A percentile compares a stretch with the other conserved stretches of the same genome.
These are phyloP conservation scores for Dermatemys mawii DNA, from an alignment of 2,113 vertebrate genomes.

Conservation along the genomic window DNA sequence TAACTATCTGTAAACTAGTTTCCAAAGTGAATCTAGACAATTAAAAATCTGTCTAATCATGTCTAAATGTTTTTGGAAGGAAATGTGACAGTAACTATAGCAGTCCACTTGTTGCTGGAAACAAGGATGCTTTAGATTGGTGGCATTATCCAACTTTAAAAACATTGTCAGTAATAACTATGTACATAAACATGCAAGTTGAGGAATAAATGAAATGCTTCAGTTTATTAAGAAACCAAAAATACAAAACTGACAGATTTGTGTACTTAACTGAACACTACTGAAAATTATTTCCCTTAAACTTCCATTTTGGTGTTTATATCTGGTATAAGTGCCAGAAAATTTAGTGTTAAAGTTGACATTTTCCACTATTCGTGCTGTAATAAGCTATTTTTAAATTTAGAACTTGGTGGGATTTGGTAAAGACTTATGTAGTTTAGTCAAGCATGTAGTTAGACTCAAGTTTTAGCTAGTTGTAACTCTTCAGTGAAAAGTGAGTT, in stretches of 20 bases:
- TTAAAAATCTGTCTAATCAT: neutral
- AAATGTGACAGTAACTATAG: neutral
- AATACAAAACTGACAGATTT: slow-evolving; percentile 73
- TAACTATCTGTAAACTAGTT: neutral
- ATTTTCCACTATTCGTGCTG: slow-evolving; percentile 61
- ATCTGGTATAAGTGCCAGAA: neutral
- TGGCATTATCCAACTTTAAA: neutral
- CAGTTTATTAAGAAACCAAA: slow-evolving; percentile 76
- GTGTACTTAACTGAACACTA: slow-evolving; percentile 62
- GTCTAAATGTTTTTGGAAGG: neutral
- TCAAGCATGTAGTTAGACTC: slow-evolving; percentile 4
- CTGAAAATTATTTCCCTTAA: slow-evolving; percentile 36
- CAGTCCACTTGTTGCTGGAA: neutral
- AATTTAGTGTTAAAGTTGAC: slow-evolving; percentile 59
- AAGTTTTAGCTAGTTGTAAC: neutral
- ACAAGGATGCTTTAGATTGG: neutral
- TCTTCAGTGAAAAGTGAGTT: neutral
- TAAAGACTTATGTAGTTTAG: slow-evolving; percentile 33
- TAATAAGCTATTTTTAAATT: slow-evolving; percentile 68
- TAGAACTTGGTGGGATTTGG: slow-evolving; percentile 68
- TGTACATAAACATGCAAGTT: slow-evolving; percentile 51
- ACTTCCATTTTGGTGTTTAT: slow-evolving; percentile 6
- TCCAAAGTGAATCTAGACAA: neutral
- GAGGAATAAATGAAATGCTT: slow-evolving; percentile 75
- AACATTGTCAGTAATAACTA: neutral